phyloP scores from a whole-genome alignment of 2,888 invertebrate genomes.

The Physocephala rufipes region DNA sequence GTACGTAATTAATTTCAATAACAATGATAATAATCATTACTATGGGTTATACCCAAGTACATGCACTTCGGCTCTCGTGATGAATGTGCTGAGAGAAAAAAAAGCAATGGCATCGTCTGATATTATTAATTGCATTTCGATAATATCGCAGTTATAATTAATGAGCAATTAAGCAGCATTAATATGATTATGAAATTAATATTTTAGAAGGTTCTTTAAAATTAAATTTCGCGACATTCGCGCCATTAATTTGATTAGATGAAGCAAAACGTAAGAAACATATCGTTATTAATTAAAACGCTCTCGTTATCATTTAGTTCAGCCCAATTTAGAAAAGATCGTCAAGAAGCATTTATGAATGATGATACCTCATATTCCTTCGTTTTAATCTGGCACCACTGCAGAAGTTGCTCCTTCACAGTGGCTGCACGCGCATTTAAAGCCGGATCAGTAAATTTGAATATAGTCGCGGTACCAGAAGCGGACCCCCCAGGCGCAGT shows the following conservation, averaged over 20 bases:
- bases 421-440: constrained; percentile 91
- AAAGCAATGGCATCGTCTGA: neutral
- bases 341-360: constrained; percentile 28
- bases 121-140: neutral
- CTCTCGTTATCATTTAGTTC: constrained; percentile 9
- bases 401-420: constrained; percentile 95
- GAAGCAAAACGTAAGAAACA: neutral
- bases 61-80: constrained; percentile 19
- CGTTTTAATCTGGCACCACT: constrained; percentile 97
- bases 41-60: neutral
- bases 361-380: constrained; percentile 91
- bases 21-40: neutral
- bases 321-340: constrained; percentile 28
- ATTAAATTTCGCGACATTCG: constrained; percentile 1
- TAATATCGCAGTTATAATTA: neutral
- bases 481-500: constrained; percentile 71
- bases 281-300: constrained; percentile 5
- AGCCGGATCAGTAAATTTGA: constrained; percentile 91
- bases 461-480: constrained; percentile 74
- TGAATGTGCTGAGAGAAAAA: constrained; percentile 2
- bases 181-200: neutral
- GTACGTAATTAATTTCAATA: neutral
- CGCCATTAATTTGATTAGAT: neutral
- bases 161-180: neutral
- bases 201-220: neutral